A percentile compares a stretch with the other conserved stretches of the same genome.
Evolutionary conservation across 30 jellyfish, hydroid and myxozoan species (phyloP).

Genomic region (Aurelia sp.): DNA sequence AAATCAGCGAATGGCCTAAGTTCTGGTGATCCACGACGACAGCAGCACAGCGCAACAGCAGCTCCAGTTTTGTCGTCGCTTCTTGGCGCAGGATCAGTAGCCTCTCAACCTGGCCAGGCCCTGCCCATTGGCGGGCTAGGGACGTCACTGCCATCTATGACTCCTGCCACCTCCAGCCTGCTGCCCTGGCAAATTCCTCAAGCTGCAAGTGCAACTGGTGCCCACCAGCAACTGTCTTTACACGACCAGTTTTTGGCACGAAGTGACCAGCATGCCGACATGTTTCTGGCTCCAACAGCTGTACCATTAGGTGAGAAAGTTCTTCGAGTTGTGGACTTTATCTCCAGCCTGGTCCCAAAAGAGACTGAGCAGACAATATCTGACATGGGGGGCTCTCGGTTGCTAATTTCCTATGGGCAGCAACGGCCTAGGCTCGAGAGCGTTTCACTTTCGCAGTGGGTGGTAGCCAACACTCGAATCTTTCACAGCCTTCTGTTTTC

Average conservation of each 20-base stretch:
- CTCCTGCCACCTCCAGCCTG: too few relatives aligned
- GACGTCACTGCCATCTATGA: too few relatives aligned
- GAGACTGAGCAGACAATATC: background rate
- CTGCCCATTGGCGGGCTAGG: too few relatives aligned
- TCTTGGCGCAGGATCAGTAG: too few relatives aligned
- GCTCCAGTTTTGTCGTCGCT: too few relatives aligned
- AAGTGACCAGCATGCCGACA: background rate
- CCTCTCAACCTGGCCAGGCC: too few relatives aligned
- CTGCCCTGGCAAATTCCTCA: too few relatives aligned
- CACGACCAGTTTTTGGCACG: background rate
- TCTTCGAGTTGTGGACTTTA: background rate
- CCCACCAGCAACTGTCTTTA: background rate
- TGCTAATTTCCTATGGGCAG: background rate
- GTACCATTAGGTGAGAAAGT: background rate
- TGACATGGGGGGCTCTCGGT: background rate
- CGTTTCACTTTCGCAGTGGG: background rate
- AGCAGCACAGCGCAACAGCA: too few relatives aligned
- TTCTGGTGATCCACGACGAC: too few relatives aligned
- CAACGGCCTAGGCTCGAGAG: background rate
- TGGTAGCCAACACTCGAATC: background rate
- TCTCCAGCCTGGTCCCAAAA: background rate
- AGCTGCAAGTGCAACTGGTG: background rate
- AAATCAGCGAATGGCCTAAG: too few relatives aligned
- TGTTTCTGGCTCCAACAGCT: conserved; percentile 1
- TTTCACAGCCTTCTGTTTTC: too few relatives aligned